Evolutionary conservation across 2,888 invertebrate species (phyloP).

Genomic region (Rhagium mordax): DNA sequence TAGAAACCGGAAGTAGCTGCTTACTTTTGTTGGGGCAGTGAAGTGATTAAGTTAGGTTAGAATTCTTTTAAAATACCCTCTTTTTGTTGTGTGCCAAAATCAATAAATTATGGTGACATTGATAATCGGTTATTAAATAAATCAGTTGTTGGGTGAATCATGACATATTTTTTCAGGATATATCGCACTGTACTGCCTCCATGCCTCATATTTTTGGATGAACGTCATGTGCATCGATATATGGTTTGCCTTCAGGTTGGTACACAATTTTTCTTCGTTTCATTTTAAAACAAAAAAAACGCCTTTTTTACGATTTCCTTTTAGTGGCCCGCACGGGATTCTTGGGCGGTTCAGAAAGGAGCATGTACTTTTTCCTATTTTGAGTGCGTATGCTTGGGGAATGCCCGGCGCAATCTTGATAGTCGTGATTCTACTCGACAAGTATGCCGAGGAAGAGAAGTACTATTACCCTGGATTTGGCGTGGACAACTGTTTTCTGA

Average conservation of each 20-base stretch:
- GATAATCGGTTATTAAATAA: no score
- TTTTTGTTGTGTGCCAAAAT: no score
- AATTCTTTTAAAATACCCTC: no score
- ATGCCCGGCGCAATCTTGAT: background rate
- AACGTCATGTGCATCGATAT: conserved; percentile 90
- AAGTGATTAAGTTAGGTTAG: no score
- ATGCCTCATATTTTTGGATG: conserved; percentile 87
- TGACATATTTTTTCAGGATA: background rate
- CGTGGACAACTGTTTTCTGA: background rate
- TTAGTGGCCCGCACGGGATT: background rate
- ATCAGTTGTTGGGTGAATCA: no score
- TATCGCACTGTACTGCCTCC: conserved; percentile 78
- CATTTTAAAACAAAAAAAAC: background rate
- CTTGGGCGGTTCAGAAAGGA: background rate
- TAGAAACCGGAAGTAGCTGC: no score
- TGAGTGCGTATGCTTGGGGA: background rate
- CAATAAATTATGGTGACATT: no score
- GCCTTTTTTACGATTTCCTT: background rate
- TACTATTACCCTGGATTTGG: background rate
- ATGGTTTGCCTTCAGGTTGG: conserved; percentile 85
- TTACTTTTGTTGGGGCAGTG: no score
- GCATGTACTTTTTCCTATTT: background rate
- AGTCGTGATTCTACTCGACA: background rate
- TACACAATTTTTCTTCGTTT: conserved; percentile 30
- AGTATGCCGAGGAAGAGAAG: background rate